Conservation (phyloP, 2,888 invertebrate genomes). For the Escarpia spicata region DNA sequence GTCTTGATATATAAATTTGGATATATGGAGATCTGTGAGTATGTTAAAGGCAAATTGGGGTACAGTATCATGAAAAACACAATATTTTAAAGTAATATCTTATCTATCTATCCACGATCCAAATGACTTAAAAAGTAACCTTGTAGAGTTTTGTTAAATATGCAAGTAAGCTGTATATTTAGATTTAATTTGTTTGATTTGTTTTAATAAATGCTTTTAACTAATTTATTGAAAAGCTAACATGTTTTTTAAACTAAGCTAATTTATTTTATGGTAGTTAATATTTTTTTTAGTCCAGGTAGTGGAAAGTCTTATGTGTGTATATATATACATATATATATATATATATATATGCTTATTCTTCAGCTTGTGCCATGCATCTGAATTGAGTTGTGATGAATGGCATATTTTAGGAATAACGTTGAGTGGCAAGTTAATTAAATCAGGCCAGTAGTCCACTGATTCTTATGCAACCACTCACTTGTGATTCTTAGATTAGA, state of each 20-base stretch:
- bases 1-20: no score
- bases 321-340: no score
- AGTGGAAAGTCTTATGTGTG: no score
- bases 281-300: no score
- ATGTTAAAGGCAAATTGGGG: neutral
- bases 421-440: neutral
- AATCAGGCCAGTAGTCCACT: neutral
- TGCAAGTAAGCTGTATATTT: no score
- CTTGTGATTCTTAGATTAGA: neutral
- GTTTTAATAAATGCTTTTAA: no score
- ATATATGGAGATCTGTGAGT: no score
- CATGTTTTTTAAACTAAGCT: no score
- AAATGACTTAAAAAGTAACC: neutral
- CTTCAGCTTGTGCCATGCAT: neutral
- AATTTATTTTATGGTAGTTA: no score
- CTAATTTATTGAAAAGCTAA: no score
- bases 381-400: neutral
- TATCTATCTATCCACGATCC: neutral
- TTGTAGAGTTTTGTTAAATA: no score
- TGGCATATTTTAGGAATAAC: neutral
- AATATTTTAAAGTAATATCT: neutral
- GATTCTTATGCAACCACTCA: neutral
- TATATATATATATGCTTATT: neutral
- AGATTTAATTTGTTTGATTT: no score
- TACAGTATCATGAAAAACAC: neutral